These are phyloP conservation scores for Pyralis farinalis DNA, from an alignment of 2,888 invertebrate species.

Conservation along the genomic window DNA sequence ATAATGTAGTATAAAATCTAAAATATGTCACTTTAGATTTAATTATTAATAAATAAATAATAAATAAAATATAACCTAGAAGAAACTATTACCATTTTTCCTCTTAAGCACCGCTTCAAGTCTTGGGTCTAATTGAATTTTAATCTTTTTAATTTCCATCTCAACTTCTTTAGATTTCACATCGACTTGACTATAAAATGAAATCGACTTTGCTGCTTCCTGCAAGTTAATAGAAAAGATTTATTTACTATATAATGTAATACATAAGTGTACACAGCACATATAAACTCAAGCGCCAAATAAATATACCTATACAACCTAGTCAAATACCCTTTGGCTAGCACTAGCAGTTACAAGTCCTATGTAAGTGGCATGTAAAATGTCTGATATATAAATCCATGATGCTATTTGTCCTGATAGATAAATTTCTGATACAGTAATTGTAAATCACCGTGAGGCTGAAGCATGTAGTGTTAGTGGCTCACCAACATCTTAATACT, in stretches of 20 bases:
- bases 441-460: too few relatives aligned
- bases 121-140: conserved; percentile 39
- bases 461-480: too few relatives aligned
- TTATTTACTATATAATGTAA: too few relatives aligned
- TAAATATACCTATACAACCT: too few relatives aligned
- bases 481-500: too few relatives aligned
- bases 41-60: too few relatives aligned
- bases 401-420: conserved; percentile 61
- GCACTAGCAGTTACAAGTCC: conserved; percentile 54
- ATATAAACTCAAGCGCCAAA: too few relatives aligned
- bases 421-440: conserved; percentile 49
- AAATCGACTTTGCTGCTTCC: conserved; percentile 49
- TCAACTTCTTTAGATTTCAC: conserved; percentile 43
- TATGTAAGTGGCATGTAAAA: conserved; percentile 55
- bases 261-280: too few relatives aligned
- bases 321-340: conserved; percentile 50
- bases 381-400: conserved; percentile 59
- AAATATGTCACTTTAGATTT: too few relatives aligned
- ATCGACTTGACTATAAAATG: conserved; percentile 42
- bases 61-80: too few relatives aligned
- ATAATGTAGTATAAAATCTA: too few relatives aligned
- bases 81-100: conserved; percentile 23
- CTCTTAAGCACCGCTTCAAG: conserved; percentile 39
- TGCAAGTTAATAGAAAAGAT: too few relatives aligned
- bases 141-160: conserved; percentile 43